These are phyloP conservation scores for Parnassius apollo DNA, from an alignment of 2,888 invertebrate genomes.

Conservation along the genomic window DNA sequence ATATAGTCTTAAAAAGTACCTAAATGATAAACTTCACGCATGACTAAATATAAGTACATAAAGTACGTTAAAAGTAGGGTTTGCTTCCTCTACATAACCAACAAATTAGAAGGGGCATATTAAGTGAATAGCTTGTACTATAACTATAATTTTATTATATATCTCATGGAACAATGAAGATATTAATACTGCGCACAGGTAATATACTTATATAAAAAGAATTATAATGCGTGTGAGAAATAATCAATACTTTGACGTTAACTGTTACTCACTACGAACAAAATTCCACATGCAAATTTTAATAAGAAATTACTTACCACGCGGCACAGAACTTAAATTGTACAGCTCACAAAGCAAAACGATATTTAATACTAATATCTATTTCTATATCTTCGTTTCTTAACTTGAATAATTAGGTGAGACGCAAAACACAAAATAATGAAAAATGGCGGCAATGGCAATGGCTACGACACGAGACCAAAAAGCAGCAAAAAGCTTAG, in stretches of 20 bases:
- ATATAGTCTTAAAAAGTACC: too few species aligned
- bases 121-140: too few species aligned
- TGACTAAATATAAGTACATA: too few species aligned
- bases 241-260: constrained; percentile 53
- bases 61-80: too few species aligned
- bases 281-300: background rate
- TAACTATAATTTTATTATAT: too few species aligned
- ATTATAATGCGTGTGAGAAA: constrained; percentile 28
- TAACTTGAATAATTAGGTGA: constrained; percentile 34
- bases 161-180: too few species aligned
- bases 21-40: too few species aligned
- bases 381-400: constrained; percentile 29
- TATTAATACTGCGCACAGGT: too few species aligned
- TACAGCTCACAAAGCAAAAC: constrained; percentile 23
- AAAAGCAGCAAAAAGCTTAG: background rate
- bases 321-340: background rate
- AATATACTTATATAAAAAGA: background rate
- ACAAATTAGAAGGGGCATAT: too few species aligned
- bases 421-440: constrained; percentile 41
- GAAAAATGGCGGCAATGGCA: constrained; percentile 66
- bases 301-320: constrained; percentile 18
- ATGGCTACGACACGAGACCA: constrained; percentile 3
- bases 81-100: too few species aligned
- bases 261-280: constrained; percentile 25
- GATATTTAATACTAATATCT: constrained; percentile 15